These are phyloP conservation scores for Nestor notabilis DNA, from an alignment of 2,113 vertebrate genomes.

Conservation along the genomic window DNA sequence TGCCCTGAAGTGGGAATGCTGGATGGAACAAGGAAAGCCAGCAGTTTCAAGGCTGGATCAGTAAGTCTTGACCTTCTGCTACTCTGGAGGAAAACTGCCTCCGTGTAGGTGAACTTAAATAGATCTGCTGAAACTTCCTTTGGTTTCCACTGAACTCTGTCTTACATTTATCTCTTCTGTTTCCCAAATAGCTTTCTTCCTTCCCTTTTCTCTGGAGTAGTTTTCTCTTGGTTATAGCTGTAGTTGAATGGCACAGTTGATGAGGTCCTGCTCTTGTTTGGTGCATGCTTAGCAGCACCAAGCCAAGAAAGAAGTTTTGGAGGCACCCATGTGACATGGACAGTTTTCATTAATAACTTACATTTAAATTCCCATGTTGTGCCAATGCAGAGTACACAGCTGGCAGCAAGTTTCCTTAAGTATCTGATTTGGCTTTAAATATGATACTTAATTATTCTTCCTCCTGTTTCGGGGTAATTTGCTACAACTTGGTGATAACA, in stretches of 20 bases:
- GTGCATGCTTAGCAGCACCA: background rate
- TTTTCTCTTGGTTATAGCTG: background rate
- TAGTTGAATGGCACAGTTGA: background rate
- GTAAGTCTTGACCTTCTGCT: background rate
- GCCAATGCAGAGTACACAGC: background rate
- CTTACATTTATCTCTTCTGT: background rate
- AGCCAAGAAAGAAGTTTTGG: background rate
- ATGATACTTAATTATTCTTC: background rate
- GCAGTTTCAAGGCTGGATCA: background rate
- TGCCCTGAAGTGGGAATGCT: background rate
- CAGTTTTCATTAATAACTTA: background rate
- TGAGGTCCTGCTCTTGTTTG: background rate
- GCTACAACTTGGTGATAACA: background rate
- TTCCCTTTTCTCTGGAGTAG: background rate
- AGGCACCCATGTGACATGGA: background rate
- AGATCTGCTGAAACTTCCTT: background rate
- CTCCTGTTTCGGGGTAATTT: background rate
- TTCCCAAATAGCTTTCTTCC: rapidly evolving
- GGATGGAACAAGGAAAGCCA: background rate
- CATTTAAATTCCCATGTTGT: background rate
- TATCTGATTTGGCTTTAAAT: background rate
- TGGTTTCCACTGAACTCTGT: background rate
- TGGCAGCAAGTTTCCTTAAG: background rate
- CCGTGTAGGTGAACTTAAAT: background rate
- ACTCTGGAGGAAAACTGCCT: background rate